Base-by-base conservation (phyloP, 2,888 invertebrate species). In the Beris chalybata region DNA sequence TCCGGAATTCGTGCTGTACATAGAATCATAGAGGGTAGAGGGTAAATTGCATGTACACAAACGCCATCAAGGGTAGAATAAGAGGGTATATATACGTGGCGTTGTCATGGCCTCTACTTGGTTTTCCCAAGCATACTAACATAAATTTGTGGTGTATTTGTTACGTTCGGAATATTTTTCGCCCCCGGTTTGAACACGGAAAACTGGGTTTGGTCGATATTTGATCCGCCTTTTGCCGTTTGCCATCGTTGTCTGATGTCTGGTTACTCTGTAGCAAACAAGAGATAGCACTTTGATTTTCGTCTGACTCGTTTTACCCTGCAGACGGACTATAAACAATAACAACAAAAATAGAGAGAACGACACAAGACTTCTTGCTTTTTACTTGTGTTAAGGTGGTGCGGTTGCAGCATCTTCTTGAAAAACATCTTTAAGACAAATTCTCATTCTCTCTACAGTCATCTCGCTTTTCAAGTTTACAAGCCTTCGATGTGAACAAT, bases 201-300 rank as follows among this genome's bases (percentile, higher is more conserved):
- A 44, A 47, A 48, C 54, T 67, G 67, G 67, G 67, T 55, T 67
- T 67, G 67, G 67, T 64, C 67, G 67, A 48, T 29, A 59, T 67
- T 45, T 15, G 67, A 67, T 67, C 67, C 67, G 67, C 67, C 67
- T 67, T 65, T 63, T 55, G 57, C 58, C 58, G 61, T 52, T 61
- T 50, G 12, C 61, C 61, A 48, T 47, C 48, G 47, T 59, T 47
- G 12, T 48, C 48, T 61, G 15, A 61, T 13, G n/a, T 50, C 32
- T 5, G 32, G 61, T 50, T 52, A 61, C 38, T 48, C 15, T 61
- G 22, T 43, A 15, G 50, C 44, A 15, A 38, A 52, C 43, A 52
- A 50, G 61, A 61, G 61, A 61, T 52, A 61, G 61, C 61, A 32
- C 38, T 38, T 52, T 44, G 58, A 32, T 45, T 47, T 47, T 57